phyloP scores from a whole-genome alignment of 2,113 vertebrate genomes.

The Oxyura jamaicensis region DNA sequence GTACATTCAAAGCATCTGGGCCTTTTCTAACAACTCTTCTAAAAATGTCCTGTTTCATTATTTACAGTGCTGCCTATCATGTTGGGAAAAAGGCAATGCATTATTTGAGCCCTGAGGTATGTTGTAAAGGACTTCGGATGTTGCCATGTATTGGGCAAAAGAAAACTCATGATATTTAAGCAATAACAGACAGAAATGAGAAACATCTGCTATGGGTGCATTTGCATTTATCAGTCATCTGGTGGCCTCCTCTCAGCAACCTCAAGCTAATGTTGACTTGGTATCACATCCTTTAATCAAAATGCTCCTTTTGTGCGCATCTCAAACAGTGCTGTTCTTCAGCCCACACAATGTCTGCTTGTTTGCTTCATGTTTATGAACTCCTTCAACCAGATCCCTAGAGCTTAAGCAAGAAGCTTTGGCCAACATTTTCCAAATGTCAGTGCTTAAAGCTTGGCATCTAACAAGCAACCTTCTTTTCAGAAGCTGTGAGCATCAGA shows the following conservation, averaged over 20 bases:
- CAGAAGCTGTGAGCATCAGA: not conserved
- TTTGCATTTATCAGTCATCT: not conserved
- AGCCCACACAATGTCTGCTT: not conserved
- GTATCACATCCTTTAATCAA: not conserved
- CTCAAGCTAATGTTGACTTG: not conserved
- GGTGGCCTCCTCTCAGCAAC: not conserved
- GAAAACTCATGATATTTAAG: not conserved
- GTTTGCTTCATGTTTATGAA: not conserved
- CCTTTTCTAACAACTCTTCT: not conserved
- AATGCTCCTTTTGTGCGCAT: not conserved
- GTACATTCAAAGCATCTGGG: not conserved
- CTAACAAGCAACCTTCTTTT: not conserved
- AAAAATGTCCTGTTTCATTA: not conserved
- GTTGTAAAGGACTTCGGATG: not conserved
- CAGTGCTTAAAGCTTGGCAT: not conserved
- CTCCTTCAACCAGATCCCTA: not conserved
- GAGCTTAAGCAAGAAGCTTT: not conserved
- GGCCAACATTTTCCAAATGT: not conserved
- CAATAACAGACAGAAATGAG: not conserved
- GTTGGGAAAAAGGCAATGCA: not conserved
- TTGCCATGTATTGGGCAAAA: not conserved
- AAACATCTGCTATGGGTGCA: not conserved
- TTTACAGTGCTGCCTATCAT: not conserved
- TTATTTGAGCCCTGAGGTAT: not conserved
- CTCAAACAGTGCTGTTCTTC: not conserved